phyloP scores from a whole-genome alignment of 2,797 vertebrate genomes.

The Notamacropus eugenii region DNA sequence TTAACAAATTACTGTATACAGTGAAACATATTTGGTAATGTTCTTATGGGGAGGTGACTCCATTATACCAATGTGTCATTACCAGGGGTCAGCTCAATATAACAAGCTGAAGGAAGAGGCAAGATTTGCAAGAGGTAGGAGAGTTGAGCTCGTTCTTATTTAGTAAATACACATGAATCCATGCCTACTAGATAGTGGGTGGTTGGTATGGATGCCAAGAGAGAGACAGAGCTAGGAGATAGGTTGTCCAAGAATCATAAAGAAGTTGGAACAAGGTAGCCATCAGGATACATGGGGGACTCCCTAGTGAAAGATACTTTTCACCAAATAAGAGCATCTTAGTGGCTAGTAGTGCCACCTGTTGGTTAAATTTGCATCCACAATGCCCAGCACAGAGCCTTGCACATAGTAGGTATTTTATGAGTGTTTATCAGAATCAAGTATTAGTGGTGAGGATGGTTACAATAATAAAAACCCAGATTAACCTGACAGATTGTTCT shows the following conservation, averaged over 20 bases:
- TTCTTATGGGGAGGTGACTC: neutral
- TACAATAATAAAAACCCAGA: slow-evolving; percentile 65
- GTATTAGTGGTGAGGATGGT: slow-evolving; percentile 50
- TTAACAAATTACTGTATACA: neutral
- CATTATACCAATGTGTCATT: neutral
- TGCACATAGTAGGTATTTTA: slow-evolving; percentile 19
- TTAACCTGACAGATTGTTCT: slow-evolving; percentile 23
- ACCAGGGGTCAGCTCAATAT: neutral
- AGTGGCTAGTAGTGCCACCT: neutral
- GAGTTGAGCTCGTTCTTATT: neutral
- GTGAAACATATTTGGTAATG: neutral
- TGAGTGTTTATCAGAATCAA: slow-evolving; percentile 58
- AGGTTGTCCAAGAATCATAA: neutral
- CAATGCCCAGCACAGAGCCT: slow-evolving; percentile 16
- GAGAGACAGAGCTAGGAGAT: neutral
- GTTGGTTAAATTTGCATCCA: neutral
- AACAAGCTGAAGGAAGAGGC: neutral
- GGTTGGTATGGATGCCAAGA: neutral
- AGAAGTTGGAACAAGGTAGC: neutral
- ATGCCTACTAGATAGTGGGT: neutral
- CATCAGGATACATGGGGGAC: neutral
- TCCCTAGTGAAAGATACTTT: neutral
- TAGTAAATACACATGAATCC: neutral
- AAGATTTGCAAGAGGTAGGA: neutral
- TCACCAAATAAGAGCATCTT: neutral